Evolutionary conservation across 2,113 vertebrate genomes (phyloP), one percentile per base, ranked within the genome.

Genomic region (Thermophis baileyi): DNA sequence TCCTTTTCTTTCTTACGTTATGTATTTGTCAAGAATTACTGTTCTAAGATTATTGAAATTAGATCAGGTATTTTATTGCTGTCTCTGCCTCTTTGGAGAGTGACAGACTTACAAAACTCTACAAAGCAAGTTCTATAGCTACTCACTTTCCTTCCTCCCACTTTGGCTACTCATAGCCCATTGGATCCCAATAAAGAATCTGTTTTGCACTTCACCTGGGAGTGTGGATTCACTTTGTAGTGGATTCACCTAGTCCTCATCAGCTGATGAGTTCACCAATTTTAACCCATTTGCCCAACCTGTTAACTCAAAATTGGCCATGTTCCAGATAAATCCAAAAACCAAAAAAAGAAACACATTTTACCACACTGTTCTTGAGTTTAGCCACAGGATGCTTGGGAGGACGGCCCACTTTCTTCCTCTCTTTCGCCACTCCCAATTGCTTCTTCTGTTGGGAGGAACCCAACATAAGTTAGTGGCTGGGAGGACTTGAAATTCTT

Each of bases 361-460:
- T 94, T 89, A 94, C 93, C 88, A 35, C 81, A 18, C 88, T 87
- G 69, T 51, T 89, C 87, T 91, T 89, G 54, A 89, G 25, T 14
- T 63, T 89, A 88, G 40, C 22, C 1, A 40, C 25, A 30, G 90
- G 88, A 69, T 92, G 91, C 25, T 87, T 94, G n/a, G 88, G 91
- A 7, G 91, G 93, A 8, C 55, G 81, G 12, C 93, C 90, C 30
- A 50, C 35, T 49, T 89, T 89, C 93, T 93, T 94, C 74, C 49
- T 91, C 50, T 94, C 93, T 60, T 92, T 94, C 88, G 63, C 87
- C n/a, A 55, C 69, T 2, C 88, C 88, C 69, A 94, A 53, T 55
- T 92, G 90, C 14, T 90, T 89, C 93, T 92, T 91, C 87, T 89
- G 87, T 35, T n/a, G 24, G 49, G 24, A 53, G 22, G 49, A 63